These are phyloP conservation scores for Tribolium freemani DNA, from an alignment of 2,888 invertebrate species.

Conservation along the genomic window DNA sequence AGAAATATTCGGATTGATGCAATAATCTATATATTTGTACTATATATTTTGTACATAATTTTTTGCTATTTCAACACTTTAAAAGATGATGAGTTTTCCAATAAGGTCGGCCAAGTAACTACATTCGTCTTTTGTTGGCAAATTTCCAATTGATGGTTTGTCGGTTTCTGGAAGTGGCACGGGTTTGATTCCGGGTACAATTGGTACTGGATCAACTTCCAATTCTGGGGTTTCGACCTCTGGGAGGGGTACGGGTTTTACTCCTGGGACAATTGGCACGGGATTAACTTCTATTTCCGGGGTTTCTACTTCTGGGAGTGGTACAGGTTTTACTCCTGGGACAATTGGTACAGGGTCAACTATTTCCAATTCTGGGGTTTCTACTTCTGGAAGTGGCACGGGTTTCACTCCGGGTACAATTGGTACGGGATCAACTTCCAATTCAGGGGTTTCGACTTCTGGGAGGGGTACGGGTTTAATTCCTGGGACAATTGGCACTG, in stretches of 20 bases:
- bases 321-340: not conserved
- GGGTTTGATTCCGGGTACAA: slow-evolving; percentile 4
- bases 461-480: too few relatives aligned
- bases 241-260: slow-evolving; percentile 15
- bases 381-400: not conserved
- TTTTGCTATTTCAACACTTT: not conserved
- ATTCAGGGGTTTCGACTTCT: too few relatives aligned
- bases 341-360: not conserved
- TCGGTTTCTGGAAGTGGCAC: not conserved
- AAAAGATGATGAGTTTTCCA: not conserved
- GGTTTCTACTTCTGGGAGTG: not conserved
- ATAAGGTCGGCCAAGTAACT: slow-evolving; percentile 20
- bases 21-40: not conserved
- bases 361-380: slow-evolving; percentile 3
- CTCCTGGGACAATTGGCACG: slow-evolving; percentile 17
- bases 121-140: slow-evolving; percentile 14
- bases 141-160: not conserved
- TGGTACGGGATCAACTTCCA: too few relatives aligned
- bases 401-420: not conserved
- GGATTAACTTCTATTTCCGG: slow-evolving; percentile 1
- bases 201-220: slow-evolving; percentile 12
- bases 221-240: slow-evolving; percentile 21
- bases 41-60: not conserved
- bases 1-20: not conserved
- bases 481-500: not conserved